Evolutionary conservation across 2,888 invertebrate genomes (phyloP).

Genomic region (Lasioglossum marginatum): DNA sequence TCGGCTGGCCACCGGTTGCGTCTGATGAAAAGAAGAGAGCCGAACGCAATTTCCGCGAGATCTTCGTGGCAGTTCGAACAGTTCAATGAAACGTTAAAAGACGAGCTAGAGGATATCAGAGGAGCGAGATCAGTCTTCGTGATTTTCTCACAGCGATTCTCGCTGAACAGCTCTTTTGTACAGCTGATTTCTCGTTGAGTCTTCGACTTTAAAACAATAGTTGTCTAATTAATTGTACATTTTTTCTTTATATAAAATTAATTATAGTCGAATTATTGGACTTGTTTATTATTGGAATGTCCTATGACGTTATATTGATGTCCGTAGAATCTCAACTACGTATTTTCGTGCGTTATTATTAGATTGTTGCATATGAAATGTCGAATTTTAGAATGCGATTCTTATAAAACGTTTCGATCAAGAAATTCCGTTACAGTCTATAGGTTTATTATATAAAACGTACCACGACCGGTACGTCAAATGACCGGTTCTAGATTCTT

Average conservation of each 20-base stretch:
- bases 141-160: background rate
- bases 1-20: background rate
- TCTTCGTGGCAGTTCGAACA: conserved; percentile 17
- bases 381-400: too few species aligned
- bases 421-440: too few species aligned
- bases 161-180: background rate
- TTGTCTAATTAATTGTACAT: background rate
- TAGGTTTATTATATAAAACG: too few species aligned
- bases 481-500: too few species aligned
- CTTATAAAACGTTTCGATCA: too few species aligned
- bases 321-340: too few species aligned
- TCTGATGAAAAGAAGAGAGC: conserved; percentile 14
- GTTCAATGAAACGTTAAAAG: conserved; percentile 18
- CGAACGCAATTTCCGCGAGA: conserved; percentile 13
- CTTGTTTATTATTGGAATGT: too few species aligned
- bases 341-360: too few species aligned
- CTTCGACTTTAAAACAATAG: background rate
- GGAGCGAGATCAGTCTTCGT: background rate
- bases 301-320: too few species aligned
- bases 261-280: background rate
- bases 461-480: too few species aligned
- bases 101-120: background rate
- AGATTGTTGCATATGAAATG: too few species aligned
- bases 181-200: background rate
- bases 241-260: background rate